phyloP scores from a whole-genome alignment of 1,140 invertebrate species.

The Hestina assimilis region DNA sequence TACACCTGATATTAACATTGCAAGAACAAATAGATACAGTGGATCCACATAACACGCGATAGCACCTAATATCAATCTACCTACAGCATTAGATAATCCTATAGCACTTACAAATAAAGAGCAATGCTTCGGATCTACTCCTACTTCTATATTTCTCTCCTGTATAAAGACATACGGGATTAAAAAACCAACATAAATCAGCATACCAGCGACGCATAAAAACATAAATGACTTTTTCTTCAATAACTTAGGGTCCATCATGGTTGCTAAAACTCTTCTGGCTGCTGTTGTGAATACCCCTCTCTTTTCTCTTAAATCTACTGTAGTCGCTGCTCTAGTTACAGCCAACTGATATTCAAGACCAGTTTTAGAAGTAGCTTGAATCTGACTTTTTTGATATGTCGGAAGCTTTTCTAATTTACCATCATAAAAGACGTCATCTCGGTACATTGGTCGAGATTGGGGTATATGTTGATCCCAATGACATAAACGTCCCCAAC shows the following conservation, averaged over 20 bases:
- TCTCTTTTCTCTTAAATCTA: slow-evolving; percentile 56
- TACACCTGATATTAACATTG: slow-evolving; percentile 41
- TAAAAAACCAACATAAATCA: slow-evolving; percentile 57
- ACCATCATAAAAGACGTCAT: slow-evolving; percentile 92
- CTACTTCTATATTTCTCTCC: slow-evolving; percentile 43
- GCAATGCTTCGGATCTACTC: slow-evolving; percentile 44
- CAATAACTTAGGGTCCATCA: slow-evolving; percentile 65
- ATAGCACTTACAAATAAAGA: slow-evolving; percentile 57
- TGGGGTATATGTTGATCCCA: slow-evolving; percentile 65
- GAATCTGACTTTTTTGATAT: slow-evolving; percentile 81
- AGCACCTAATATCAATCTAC: slow-evolving; percentile 50
- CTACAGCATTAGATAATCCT: slow-evolving; percentile 53
- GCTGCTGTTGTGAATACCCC: slow-evolving; percentile 64
- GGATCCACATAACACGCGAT: slow-evolving; percentile 55
- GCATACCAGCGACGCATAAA: slow-evolving; percentile 52
- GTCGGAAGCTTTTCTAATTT: slow-evolving; percentile 86
- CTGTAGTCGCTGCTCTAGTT: slow-evolving; percentile 56
- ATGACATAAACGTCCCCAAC: slow-evolving; percentile 49
- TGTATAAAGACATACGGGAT: slow-evolving; percentile 62
- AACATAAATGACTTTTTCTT: slow-evolving; percentile 52
- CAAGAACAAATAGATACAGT: slow-evolving; percentile 38
- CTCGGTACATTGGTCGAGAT: slow-evolving; percentile 87
- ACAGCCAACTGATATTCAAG: slow-evolving; percentile 71
- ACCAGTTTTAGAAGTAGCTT: slow-evolving; percentile 50
- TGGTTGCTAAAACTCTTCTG: slow-evolving; percentile 66